Base-by-base conservation (phyloP, 2,888 invertebrate species). In the Electrophaes corylata region DNA sequence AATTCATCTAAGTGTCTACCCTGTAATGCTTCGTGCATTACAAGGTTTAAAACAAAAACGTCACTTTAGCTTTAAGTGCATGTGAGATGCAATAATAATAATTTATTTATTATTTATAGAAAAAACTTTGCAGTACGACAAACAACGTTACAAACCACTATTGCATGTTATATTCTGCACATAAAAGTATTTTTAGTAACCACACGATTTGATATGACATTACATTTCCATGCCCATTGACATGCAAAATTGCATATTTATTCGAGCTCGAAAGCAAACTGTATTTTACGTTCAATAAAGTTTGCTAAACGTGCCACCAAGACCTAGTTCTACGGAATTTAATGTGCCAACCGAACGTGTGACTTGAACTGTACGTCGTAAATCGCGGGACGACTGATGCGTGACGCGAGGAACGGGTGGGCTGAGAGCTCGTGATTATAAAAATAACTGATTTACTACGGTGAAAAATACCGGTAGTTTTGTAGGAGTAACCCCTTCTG, bases 381-480 rank as follows among this genome's bases (percentile, higher is more conserved):
- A 67, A 64, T 67, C 60, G 55, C 41, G 41, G 46, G 50, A 40
- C 59, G 65, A 56, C 60, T 62, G 67, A 67, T 62, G 64, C 64
- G 65, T 67, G 65, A 62, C 67, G 57, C 39, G 45, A 49, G 40
- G 55, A 54, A 61, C 61, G 60, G 43, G 8, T 23, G 39, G 51
- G 14, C 11, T 8, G 4, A 33, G 55, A 56, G 60, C 47, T 49
- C 5, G 43, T 31, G 29, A 8, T 14, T 1, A n/a, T 19, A 48
- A 47, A 45, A 3, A 29, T 20, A 53, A 20, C 45, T 45, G 4
- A 43, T 26, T 8, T 26, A 31, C 31, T 3, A 11, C 11, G 1
- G 3, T 11, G 8, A 3, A 8, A 29, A 4, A 6, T 23, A 23
- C 6, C 6, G 23, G 6, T 23, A 4, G 6, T 3, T 23, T 4